phyloP scores from a whole-genome alignment of 2,113 vertebrate species.

The Nipponia nippon region DNA sequence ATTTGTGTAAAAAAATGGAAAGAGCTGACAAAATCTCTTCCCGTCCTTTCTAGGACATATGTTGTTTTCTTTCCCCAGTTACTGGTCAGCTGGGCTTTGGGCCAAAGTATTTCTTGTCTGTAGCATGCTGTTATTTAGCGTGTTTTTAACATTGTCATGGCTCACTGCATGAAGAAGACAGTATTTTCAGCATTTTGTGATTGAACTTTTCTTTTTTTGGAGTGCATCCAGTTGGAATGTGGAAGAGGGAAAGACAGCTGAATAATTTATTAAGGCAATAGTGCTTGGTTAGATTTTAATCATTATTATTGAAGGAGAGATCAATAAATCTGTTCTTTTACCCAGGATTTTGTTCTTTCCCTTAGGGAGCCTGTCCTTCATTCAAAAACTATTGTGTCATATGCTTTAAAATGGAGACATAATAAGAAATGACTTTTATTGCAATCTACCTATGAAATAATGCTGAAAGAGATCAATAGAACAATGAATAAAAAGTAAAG shows the following conservation, averaged over 20 bases:
- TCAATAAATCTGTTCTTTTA: conserved; percentile 36
- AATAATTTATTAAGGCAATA: conserved; percentile 52
- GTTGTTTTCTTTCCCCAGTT: background rate
- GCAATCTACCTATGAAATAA: conserved; percentile 16
- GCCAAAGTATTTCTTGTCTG: background rate
- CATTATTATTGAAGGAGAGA: conserved; percentile 37
- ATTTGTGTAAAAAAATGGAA: background rate
- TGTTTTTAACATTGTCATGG: background rate
- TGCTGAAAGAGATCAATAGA: conserved; percentile 46
- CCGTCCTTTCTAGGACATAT: background rate
- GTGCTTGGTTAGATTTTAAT: conserved; percentile 38
- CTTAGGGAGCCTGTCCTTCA: background rate
- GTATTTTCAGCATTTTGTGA: background rate
- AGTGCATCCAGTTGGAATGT: background rate
- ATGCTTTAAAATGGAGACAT: conserved; percentile 28
- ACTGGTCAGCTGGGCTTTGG: background rate
- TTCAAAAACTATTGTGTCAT: background rate
- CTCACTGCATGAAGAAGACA: background rate
- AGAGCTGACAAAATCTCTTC: background rate
- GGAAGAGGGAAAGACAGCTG: background rate
- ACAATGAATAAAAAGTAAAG: conserved; percentile 48
- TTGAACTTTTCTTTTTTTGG: background rate
- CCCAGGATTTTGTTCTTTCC: background rate
- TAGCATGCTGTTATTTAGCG: background rate
- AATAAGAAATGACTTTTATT: conserved; percentile 51